Evolutionary conservation across 2,888 invertebrate genomes (phyloP).

Genomic region (Cephus spinipes): DNA sequence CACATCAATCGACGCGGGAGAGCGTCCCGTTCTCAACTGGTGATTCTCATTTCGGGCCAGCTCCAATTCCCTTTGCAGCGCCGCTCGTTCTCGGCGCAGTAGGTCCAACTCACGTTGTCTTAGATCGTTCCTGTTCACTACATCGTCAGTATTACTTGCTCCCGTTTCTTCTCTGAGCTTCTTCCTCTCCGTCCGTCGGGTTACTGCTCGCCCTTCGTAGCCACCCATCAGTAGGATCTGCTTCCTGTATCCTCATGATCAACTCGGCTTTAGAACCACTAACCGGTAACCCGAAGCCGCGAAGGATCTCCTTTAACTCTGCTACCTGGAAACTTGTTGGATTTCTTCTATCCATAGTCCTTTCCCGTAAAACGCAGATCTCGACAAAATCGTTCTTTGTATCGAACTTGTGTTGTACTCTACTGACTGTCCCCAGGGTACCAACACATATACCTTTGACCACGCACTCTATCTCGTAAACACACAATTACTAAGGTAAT

Average conservation of each 20-base stretch:
- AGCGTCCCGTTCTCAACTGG: too few relatives aligned
- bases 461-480: too few relatives aligned
- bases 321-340: not conserved
- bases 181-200: too few relatives aligned
- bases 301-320: conserved; percentile 5
- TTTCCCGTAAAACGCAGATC: too few relatives aligned
- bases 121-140: not conserved
- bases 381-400: too few relatives aligned
- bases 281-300: not conserved
- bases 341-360: not conserved
- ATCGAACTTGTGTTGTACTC: too few relatives aligned
- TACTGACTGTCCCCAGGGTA: too few relatives aligned
- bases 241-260: not conserved
- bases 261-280: conserved; percentile 1
- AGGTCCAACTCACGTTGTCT: not conserved
- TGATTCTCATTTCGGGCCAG: not conserved
- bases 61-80: not conserved
- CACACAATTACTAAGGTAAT: too few relatives aligned
- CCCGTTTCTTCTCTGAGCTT: not conserved
- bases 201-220: not conserved
- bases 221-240: conserved; percentile 4
- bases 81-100: not conserved
- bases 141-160: not conserved
- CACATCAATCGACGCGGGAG: too few relatives aligned
- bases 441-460: too few relatives aligned